Evolutionary conservation across 2,888 invertebrate species (phyloP).

Genomic region (Theretra japonica): DNA sequence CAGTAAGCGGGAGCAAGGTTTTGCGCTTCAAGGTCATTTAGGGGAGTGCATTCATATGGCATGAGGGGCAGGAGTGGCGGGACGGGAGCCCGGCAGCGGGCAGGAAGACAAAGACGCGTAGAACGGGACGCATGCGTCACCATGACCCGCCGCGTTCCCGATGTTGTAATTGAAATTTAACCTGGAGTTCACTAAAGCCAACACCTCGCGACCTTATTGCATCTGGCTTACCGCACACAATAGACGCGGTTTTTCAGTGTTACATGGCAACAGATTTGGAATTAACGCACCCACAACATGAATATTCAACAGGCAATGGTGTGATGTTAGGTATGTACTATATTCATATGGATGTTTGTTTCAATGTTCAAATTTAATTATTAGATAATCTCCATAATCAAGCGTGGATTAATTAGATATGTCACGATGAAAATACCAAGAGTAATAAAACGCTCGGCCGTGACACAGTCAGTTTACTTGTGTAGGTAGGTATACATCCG

Average conservation of each 20-base stretch:
- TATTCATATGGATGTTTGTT: not conserved
- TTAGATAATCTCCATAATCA: not conserved
- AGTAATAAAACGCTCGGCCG: conserved; percentile 3
- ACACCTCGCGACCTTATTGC: conserved; percentile 11
- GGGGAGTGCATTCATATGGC: conserved; percentile 41
- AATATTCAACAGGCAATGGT: not conserved
- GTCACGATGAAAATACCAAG: conserved; percentile 1
- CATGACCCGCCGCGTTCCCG: not conserved
- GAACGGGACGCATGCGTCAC: conserved; percentile 60
- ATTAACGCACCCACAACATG: not conserved
- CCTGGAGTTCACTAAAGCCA: not conserved
- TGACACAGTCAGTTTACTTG: not conserved
- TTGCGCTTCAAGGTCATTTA: conserved; percentile 34
- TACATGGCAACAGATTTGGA: not conserved
- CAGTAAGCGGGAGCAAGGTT: not conserved
- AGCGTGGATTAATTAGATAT: conserved; percentile 1
- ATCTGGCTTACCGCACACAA: not conserved
- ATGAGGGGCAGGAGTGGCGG: conserved; percentile 35
- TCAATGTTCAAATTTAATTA: not conserved
- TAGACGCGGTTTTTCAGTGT: not conserved
- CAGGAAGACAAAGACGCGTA: conserved; percentile 44
- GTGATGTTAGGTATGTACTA: not conserved
- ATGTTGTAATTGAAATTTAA: not conserved
- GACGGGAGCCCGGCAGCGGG: conserved; percentile 37
- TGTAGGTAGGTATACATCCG: conserved; percentile 1